Evolutionary conservation across 2,888 invertebrate genomes (phyloP), one percentile per base, ranked within the genome.

Genomic region (Drosophila limbata): DNA sequence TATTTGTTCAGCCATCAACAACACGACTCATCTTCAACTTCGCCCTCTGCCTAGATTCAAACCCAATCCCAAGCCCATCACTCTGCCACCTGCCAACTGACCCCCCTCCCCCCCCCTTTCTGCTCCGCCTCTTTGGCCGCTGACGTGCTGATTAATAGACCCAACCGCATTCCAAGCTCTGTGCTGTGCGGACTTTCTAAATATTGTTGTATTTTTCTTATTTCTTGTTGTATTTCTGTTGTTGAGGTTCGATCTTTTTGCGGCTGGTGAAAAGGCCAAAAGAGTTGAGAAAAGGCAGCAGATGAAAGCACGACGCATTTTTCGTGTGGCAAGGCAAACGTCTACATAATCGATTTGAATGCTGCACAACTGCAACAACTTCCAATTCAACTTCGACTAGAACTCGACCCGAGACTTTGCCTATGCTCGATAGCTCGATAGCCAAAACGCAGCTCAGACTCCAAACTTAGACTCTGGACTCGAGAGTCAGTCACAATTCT

Each of bases 141-240:
- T 83, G 89, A 79, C 88, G 68, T 68, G 84, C 88, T 86, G 85
- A 86, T 86, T 86, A 89, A 86, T 89, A 88, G 85, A 79, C 84
- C 73, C 88, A 81, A 77, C 88, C 85, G 88, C 85, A 89, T 86
- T 86, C 90, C 85, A 88, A 88, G 71, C 90, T 66, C 66, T 61
- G 39, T 35, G 72, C 87, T 60, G 61, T 63, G 84, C 87, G 79
- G 90, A 85, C 85, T 85, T 85, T 85, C 85, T 85, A 85, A 85
- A 85, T 80, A 80, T 88, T 66, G 13, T 85, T 66, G 13, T 69
- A 50, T 52, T 61, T 61, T 60, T 45, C 37, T 28, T 28, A 28
- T 28, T 8, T 51, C 37, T 70, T 73, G 45, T 63, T 56, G 63
- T 63, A 57, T 68, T 72, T 73, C n/a, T 25, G 21, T 25, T 52